Base-by-base conservation (phyloP, 2,113 vertebrate genomes). In the Psophia crepitans region DNA sequence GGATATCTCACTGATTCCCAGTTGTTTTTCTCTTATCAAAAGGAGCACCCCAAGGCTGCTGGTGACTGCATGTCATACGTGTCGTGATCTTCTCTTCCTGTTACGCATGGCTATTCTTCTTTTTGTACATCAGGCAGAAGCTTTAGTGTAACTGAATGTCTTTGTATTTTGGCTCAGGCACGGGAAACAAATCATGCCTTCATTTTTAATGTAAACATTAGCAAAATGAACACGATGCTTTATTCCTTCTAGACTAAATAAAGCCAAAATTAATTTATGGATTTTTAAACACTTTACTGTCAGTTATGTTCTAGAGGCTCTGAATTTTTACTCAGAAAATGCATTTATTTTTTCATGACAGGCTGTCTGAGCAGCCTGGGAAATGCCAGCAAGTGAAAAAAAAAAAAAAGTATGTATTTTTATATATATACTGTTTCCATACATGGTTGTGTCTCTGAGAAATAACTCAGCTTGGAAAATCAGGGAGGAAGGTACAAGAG, bases 231-330 rank as follows among this genome's bases (percentile, higher is more conserved):
- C 26, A 54, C 30, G 74, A n/a, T 2, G 0, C 49, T 82, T 28
- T 89, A 79, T 41, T 89, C 37, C 26, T 84, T 83, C 79, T 78
- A 82, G 66, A 89, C 53, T 82, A 94, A 95, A 92, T 91, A 94
- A 87, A 93, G 44, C 13, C n/a, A 85, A 83, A 89, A 79, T 19
- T 64, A 75, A 85, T 85, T 60, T 65, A 37, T 37, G n/a, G 20
- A 12, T 1, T 74, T 92, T 84, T 79, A 91, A 89, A 73, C 61
- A 83, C 35, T 88, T 54, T 6, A 51, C 32, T 79, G 17, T 74
- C 48, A 69, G 41, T 70, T 82, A 60, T 21, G 12, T 82, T 57
- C 43, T 51, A 89, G 57, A 68, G 53, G 37, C 39, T 35, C 22
- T 60, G 39, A 32, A 21, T 73, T 85, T 89, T 56, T 66, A 66